A percentile compares a stretch with the other conserved stretches of the same genome.
These are phyloP conservation scores for Drosophila prostipennis DNA, from an alignment of 2,888 invertebrate species.

Conservation along the genomic window DNA sequence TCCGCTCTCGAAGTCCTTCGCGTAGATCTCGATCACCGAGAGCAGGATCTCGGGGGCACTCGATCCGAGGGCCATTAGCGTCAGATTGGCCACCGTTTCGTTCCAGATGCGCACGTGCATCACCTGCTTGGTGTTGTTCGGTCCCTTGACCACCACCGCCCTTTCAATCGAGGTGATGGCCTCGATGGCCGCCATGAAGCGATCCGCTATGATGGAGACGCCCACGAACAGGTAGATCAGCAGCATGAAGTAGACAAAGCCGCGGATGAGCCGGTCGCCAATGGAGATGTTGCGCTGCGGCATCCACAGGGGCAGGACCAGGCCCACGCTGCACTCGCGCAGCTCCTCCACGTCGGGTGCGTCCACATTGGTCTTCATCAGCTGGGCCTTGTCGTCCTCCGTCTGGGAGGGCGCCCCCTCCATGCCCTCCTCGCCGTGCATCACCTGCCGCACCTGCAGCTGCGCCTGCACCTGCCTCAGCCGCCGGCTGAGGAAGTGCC, in stretches of 20 bases:
- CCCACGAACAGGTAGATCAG: conserved; percentile 98
- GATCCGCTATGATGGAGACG: conserved; percentile 98
- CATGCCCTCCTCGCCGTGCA: conserved; percentile 10
- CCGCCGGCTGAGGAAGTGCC: conserved; percentile 44
- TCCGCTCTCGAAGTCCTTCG: conserved; percentile 97
- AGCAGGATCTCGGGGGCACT: conserved; percentile 99
- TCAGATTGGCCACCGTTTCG: conserved; percentile 99
- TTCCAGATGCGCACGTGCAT: conserved; percentile 99
- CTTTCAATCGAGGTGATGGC: conserved; percentile 99
- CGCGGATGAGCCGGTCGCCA: conserved; percentile 92
- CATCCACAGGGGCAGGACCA: conserved; percentile 94
- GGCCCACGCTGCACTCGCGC: conserved; percentile 90
- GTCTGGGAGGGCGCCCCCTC: not conserved
- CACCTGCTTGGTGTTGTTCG: conserved; percentile 94
- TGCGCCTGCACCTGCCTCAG: conserved; percentile 33
- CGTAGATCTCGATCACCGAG: conserved; percentile 98
- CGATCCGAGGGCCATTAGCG: conserved; percentile 99
- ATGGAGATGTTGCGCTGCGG: conserved; percentile 91
- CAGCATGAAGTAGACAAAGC: conserved; percentile 94
- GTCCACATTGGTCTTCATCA: too few species aligned
- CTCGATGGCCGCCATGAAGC: conserved; percentile 99
- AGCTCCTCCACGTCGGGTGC: conserved; percentile 15
- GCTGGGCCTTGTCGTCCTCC: not conserved
- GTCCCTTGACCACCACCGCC: conserved; percentile 95
- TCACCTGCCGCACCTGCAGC: conserved; percentile 42